These are phyloP conservation scores for Cotesia chilonis DNA, from an alignment of 1,140 invertebrate species.

Conservation along the genomic window DNA sequence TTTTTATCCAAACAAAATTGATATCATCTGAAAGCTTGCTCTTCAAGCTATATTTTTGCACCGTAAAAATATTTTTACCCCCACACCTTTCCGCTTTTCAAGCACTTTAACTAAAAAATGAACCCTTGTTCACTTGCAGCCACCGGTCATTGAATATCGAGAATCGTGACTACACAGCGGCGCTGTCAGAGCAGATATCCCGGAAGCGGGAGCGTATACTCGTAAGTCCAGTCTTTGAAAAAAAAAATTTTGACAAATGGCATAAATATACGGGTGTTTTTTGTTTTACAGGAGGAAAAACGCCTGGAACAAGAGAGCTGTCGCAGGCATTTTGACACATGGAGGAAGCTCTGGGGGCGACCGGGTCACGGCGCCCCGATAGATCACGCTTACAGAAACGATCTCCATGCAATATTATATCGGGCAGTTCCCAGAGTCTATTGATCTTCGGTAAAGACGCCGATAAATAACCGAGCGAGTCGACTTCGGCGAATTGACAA, in stretches of 20 bases:
- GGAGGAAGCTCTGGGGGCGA: conserved; percentile 73
- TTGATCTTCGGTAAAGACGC: not conserved
- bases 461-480: too few species aligned
- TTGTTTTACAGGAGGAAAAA: conserved; percentile 57
- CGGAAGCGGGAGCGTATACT: conserved; percentile 48
- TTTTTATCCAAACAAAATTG: too few species aligned
- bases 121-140: conserved; percentile 45
- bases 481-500: too few species aligned
- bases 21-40: too few species aligned
- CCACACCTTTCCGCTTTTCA: too few species aligned
- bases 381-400: conserved; percentile 55
- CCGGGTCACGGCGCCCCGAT: conserved; percentile 74
- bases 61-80: too few species aligned
- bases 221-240: conserved; percentile 44
- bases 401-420: conserved; percentile 61
- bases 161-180: conserved; percentile 52
- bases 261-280: conserved; percentile 9
- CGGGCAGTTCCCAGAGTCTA: conserved; percentile 47
- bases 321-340: conserved; percentile 72
- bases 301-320: conserved; percentile 68
- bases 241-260: conserved; percentile 9
- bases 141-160: conserved; percentile 44
- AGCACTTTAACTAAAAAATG: too few species aligned
- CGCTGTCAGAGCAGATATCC: conserved; percentile 56
- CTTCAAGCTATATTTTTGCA: too few species aligned